Evolutionary conservation across 2,113 vertebrate genomes (phyloP), one percentile per base, ranked within the genome.

Genomic region (Lepisosteus oculatus): DNA sequence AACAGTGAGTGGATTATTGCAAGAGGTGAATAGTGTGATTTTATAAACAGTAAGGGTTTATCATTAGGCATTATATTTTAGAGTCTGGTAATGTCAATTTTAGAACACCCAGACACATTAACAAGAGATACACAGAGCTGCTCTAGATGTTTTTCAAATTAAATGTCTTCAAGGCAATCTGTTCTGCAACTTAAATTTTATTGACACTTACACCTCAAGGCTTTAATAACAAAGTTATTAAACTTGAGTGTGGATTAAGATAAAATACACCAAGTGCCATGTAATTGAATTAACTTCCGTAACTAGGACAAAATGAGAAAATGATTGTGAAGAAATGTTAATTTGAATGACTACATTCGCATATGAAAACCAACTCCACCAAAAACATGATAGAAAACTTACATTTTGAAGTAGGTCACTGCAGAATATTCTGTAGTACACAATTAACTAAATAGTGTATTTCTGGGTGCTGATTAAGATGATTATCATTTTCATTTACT

Each of bases 171-270:
- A 51, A 9, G 47, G 47, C 47, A 51, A 51, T 51, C 47, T 51
- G 47, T 51, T 51, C 47, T 9, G 9, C 47, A 51, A 51, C 5
- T 51, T 9, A 51, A 6, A 51, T 51, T 51, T 51, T 51, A 51
- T 51, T 51, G 47, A 51, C 47, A 51, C 9, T 51, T 51, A 51
- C 47, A 51, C 47, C 47, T 6, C 47, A 6, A 9, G 47, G 47
- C 47, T 6, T 51, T 9, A 51, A 51, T 63, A 63, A 71, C 51
- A 15, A 71, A 63, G 59, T 17, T n/a, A 71, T 71, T 71, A 71
- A 9, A 64, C 44, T 15, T 56, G 55, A 43, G 5, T 51, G 14
- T 11, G 44, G 44, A 63, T 71, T 71, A 64, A 7, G 69, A 41
- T 45, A n/a, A 71, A 62, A 51, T 71, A 62, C 61, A 55, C 44